Base-by-base conservation (phyloP, 2,888 invertebrate species). In the Malthinus seriepunctatus region DNA sequence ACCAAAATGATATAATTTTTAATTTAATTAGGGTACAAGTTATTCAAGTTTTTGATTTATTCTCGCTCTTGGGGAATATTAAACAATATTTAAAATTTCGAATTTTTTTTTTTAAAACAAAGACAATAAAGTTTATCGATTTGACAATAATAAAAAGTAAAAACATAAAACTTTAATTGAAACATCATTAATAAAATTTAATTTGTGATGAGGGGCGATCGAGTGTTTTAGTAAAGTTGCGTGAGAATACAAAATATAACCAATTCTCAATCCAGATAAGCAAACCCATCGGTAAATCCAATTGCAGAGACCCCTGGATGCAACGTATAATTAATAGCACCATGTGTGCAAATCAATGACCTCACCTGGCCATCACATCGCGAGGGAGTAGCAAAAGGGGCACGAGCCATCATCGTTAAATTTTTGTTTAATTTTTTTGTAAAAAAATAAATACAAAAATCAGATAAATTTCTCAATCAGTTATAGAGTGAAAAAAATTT, bases 301-400 rank as follows among this genome's bases (percentile, higher is more conserved):
- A 64, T 63, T 63, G 62, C 56, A 53, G 63, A 56, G 60, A 64
- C 65, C 66, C 66, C 56, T 60, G 63, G 59, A 62, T 57, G 51
- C 46, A 54, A 51, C 54, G 53, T 57, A 57, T 61, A 72, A 72
- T 72, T 72, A 72, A 72, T 72, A 71, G 70, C 69, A 67, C 72
- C 72, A 72, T 72, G 71, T 72, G 72, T 68, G 70, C 71, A 72
- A 73, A 73, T 73, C 72, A 72, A 73, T 71, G 72, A 69, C 67
- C 69, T 71, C 72, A 71, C 73, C 73, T 71, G 73, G 72, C 69
- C 65, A 56, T 63, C 39, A 32, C 45, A 56, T 23, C 42, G 61
- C 44, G 66, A 64, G 66, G 66, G 66, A 62, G 64, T 60, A 58
- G 48, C 56, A 50, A 60, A 57, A 51, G 52, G 56, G 60, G 64